Evolutionary conservation across 1,140 invertebrate genomes (phyloP).

Genomic region (Zophobas atratus): DNA sequence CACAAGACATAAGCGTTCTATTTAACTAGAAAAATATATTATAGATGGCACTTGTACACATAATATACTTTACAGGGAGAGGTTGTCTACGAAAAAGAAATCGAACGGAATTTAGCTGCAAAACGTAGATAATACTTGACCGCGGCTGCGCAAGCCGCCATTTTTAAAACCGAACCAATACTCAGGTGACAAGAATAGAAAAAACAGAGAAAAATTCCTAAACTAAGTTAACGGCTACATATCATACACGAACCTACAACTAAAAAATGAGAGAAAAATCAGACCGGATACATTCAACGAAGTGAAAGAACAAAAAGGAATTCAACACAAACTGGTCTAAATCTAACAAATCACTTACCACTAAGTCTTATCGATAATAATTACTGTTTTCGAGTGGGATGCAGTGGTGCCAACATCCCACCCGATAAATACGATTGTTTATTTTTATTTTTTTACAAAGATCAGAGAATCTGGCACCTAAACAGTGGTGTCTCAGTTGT

Average conservation of each 20-base stretch:
- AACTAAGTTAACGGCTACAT: constrained; percentile 49
- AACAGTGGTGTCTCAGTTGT: constrained; percentile 56
- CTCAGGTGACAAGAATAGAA: constrained; percentile 16
- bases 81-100: constrained; percentile 39
- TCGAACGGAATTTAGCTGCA: constrained; percentile 29
- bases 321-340: constrained; percentile 43
- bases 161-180: constrained; percentile 5
- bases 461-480: constrained; percentile 55
- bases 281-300: constrained; percentile 26
- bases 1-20: constrained; percentile 68
- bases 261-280: constrained; percentile 34
- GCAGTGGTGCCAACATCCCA: constrained; percentile 10
- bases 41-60: constrained; percentile 68
- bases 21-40: constrained; percentile 68
- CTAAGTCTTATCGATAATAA: constrained; percentile 49
- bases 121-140: constrained; percentile 12
- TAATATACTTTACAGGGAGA: constrained; percentile 63
- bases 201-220: constrained; percentile 42
- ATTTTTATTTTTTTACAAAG: constrained; percentile 55
- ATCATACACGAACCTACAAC: constrained; percentile 54
- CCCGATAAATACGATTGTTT: constrained; percentile 56
- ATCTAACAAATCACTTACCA: constrained; percentile 45
- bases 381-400: constrained; percentile 19
- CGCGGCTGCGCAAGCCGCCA: not conserved
- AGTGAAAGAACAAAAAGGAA: constrained; percentile 33